Base-by-base conservation (phyloP, 2,888 invertebrate species). In the Hymenopus coronatus region DNA sequence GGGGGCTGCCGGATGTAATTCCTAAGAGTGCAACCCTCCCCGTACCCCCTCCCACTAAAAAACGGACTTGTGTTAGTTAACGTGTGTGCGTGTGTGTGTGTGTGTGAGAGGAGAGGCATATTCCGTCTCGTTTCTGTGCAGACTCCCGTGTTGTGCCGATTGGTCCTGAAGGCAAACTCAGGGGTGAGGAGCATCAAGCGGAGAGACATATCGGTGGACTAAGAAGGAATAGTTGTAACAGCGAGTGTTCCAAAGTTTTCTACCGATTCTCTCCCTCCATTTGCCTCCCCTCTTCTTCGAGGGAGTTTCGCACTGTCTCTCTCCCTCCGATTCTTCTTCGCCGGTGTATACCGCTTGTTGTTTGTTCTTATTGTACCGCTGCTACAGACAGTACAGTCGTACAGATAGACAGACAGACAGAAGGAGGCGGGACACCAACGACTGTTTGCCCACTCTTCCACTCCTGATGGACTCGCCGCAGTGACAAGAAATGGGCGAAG, bases 241-340 rank as follows among this genome's bases (percentile, higher is more conserved):
- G 88, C 83, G 88, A 89, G 88, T 89, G 89, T 89, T 88, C 88
- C 87, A 88, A 89, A 90, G 90, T 89, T 89, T 89, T 89, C 85
- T 88, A 85, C 87, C 28, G 88, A 40, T 87, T 40, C 70, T 54
- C 88, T 88, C 88, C 88, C 85, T 85, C 85, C 40, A 40, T 54
- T 15, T 46, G 15, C 14, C 84, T 20, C 25, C 81, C 84, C 88
- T 28, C 82, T 46, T 70, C 54, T 70, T 70, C 54, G 54, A 70
- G 54, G 54, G 54, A 70, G 54, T 70, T 30, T 28, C 54, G 46
- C 88, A 28, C 83, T 46, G 88, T 28, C 27, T 30, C 88, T 88
- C 28, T 83, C 83, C 30, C 86, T 28, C 83, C 33, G n/a, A 25
- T 27, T 83, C 82, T 83, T 83, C 46, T 33, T 40, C 82, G 14